phyloP scores from a whole-genome alignment of 2,113 vertebrate species.

The Callaeas wilsoni region DNA sequence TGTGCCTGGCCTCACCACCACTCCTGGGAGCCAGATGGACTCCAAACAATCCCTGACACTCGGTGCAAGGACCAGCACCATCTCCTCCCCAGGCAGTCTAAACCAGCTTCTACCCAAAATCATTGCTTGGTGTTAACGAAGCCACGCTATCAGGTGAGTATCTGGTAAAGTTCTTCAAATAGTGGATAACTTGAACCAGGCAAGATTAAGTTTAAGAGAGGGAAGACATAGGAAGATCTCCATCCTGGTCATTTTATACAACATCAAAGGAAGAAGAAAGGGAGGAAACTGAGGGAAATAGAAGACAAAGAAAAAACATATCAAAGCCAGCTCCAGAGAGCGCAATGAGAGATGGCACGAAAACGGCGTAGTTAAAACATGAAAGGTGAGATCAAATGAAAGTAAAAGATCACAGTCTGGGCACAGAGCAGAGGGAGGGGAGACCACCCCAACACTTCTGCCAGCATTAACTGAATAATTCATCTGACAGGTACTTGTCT shows the following conservation, averaged over 20 bases:
- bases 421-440: neutral
- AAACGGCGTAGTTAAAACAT: conserved; percentile 8
- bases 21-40: neutral
- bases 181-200: neutral
- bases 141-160: rapidly evolving
- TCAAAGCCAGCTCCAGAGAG: neutral
- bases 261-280: neutral
- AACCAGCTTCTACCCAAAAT: neutral
- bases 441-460: neutral
- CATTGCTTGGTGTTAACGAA: neutral
- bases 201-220: neutral
- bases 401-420: conserved; percentile 23
- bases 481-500: neutral
- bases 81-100: neutral
- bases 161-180: neutral
- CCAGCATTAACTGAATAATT: neutral
- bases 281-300: neutral
- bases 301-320: neutral
- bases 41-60: neutral
- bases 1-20: neutral
- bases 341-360: neutral
- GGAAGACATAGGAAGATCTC: neutral
- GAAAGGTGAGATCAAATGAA: conserved; percentile 25
- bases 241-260: neutral
- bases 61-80: neutral